Percentiles rank a stretch among this genome's conserved stretches.
phyloP scores from a whole-genome alignment of 2,888 invertebrate species.

The Galerucella nymphaeae region DNA sequence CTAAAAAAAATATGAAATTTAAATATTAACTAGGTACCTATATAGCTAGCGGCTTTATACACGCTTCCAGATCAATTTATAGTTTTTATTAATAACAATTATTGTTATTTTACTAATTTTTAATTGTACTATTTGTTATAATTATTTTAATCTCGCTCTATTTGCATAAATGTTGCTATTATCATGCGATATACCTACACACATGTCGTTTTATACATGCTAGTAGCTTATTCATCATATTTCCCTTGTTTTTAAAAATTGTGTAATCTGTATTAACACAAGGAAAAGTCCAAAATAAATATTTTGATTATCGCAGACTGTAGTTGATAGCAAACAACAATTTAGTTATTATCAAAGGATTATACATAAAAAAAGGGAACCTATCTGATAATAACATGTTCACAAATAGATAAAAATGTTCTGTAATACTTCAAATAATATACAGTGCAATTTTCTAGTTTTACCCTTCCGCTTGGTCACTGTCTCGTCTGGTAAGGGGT shows the following conservation, averaged over 20 bases:
- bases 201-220: too few relatives aligned
- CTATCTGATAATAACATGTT: too few relatives aligned
- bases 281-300: constrained; percentile 20
- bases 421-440: too few relatives aligned
- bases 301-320: constrained; percentile 16
- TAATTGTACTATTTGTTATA: too few relatives aligned
- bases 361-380: background rate
- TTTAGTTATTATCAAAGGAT: background rate
- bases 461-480: constrained; percentile 38
- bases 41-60: background rate
- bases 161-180: too few relatives aligned
- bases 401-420: too few relatives aligned
- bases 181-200: too few relatives aligned
- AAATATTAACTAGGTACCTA: background rate
- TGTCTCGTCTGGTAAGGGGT: constrained; percentile 27
- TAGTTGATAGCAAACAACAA: constrained; percentile 8
- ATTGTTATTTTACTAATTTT: too few relatives aligned
- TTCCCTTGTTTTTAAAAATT: background rate
- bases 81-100: too few relatives aligned
- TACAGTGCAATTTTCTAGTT: constrained; percentile 30
- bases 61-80: background rate
- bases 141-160: too few relatives aligned
- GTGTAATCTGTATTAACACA: constrained; percentile 23
- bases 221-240: constrained; percentile 8
- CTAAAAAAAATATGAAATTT: background rate